phyloP scores from a whole-genome alignment of 2,888 invertebrate genomes.

The Phymatocera aterrima region DNA sequence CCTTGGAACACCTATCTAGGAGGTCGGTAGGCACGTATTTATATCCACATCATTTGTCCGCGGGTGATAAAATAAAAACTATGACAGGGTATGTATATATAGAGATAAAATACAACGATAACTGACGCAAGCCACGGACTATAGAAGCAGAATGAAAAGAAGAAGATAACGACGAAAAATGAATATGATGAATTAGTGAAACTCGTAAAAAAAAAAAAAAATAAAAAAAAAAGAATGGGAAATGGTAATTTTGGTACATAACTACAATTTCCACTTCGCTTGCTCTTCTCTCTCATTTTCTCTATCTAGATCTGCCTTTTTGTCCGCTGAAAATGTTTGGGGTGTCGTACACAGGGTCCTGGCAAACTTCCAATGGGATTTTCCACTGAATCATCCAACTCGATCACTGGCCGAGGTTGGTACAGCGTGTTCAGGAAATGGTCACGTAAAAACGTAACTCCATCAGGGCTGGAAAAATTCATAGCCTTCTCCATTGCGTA shows the following conservation, averaged over 20 bases:
- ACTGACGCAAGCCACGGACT: no score
- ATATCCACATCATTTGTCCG: not conserved
- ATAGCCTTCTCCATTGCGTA: not conserved
- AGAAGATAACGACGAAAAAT: not conserved
- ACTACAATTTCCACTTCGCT: not conserved
- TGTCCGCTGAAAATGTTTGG: not conserved
- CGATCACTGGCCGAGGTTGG: not conserved
- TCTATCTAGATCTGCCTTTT: not conserved
- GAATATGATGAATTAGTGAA: not conserved
- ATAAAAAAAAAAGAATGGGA: not conserved
- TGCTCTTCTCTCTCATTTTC: not conserved
- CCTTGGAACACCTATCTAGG: no score
- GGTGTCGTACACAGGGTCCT: slow-evolving; percentile 13
- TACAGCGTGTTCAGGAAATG: slow-evolving; percentile 12
- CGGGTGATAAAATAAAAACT: not conserved
- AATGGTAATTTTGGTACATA: not conserved
- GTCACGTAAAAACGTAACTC: not conserved
- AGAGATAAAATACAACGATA: no score
- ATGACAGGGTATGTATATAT: no score
- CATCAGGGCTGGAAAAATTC: not conserved
- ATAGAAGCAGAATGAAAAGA: not conserved
- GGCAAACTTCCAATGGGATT: slow-evolving; percentile 58
- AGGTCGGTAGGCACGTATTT: not conserved
- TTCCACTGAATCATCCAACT: slow-evolving; percentile 54
- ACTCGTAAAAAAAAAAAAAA: not conserved